Evolutionary conservation across 1,140 invertebrate species (phyloP).

Genomic region (Sminthurinus signatus): DNA sequence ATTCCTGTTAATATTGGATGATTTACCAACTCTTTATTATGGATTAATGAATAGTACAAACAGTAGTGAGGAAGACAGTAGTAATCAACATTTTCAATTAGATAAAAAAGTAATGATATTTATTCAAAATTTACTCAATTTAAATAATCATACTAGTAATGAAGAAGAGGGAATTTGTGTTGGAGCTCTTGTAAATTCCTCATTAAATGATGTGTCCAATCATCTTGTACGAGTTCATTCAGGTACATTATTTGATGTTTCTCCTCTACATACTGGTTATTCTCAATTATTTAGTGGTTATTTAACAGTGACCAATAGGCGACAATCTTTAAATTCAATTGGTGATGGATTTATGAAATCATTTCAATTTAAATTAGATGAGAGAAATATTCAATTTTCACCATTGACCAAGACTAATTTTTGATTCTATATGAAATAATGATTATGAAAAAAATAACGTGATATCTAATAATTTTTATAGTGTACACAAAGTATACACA

Average conservation of each 20-base stretch:
- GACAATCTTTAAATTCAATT: background rate
- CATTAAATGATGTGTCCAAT: background rate
- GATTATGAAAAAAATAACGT: too few species aligned
- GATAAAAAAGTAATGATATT: too few species aligned
- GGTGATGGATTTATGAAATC: background rate
- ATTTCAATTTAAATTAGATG: slow-evolving; percentile 3
- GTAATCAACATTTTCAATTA: too few species aligned
- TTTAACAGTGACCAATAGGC: background rate
- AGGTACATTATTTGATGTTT: background rate
- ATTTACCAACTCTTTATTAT: background rate
- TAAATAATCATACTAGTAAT: background rate
- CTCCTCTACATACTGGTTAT: background rate
- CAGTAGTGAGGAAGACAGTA: background rate
- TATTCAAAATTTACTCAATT: background rate
- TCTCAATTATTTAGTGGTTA: slow-evolving; percentile 9
- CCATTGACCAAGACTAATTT: background rate
- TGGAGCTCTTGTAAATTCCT: background rate
- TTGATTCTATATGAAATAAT: too few species aligned
- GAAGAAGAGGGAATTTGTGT: background rate
- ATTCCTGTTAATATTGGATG: background rate
- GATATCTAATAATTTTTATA: too few species aligned
- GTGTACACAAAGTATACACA: too few species aligned
- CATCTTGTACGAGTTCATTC: background rate
- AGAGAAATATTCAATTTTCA: background rate
- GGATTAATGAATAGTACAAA: background rate